Conservation (phyloP, 2,113 vertebrate species). For the Brachirus orientalis region DNA sequence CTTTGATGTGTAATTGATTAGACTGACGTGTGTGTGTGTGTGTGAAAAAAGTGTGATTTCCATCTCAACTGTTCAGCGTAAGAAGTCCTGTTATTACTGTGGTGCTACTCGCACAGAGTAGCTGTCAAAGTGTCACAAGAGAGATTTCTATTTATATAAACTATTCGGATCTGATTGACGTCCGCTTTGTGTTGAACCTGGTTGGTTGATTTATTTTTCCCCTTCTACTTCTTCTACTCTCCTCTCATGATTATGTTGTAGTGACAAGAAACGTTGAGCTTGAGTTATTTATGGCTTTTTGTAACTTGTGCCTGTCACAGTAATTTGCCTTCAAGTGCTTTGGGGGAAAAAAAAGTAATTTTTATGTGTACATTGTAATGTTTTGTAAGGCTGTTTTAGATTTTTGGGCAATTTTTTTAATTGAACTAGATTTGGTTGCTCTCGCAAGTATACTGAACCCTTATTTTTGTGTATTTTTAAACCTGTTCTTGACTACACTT, state of each 20-base stretch:
- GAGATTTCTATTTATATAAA: conserved; percentile 66
- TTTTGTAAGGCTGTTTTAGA: conserved; percentile 83
- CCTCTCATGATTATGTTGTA: conserved; percentile 55
- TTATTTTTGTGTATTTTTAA: conserved; percentile 84
- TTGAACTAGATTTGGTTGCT: conserved; percentile 79
- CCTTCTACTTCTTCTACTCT: not conserved
- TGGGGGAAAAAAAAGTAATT: conserved; percentile 68
- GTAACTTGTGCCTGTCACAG: conserved; percentile 78
- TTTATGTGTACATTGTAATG: conserved; percentile 79
- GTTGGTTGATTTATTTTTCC: not conserved
- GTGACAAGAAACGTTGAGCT: conserved; percentile 53
- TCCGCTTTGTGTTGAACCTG: conserved; percentile 51
- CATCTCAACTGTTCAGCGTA: conserved; percentile 55
- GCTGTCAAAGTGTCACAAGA: conserved; percentile 37
- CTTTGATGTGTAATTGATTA: conserved; percentile 62
- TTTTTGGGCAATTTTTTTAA: conserved; percentile 81
- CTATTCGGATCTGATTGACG: conserved; percentile 52
- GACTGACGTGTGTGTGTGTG: conserved; percentile 39
- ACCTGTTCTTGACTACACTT: conserved; percentile 80
- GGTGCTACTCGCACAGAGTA: conserved; percentile 15
- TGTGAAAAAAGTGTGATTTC: conserved; percentile 18
- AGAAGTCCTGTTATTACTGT: conserved; percentile 30
- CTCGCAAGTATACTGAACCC: conserved; percentile 80
- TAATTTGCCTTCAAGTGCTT: conserved; percentile 80
- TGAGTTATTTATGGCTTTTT: conserved; percentile 74